phyloP scores from a whole-genome alignment of 2,113 vertebrate genomes.

The Atherinomorus stipes region DNA sequence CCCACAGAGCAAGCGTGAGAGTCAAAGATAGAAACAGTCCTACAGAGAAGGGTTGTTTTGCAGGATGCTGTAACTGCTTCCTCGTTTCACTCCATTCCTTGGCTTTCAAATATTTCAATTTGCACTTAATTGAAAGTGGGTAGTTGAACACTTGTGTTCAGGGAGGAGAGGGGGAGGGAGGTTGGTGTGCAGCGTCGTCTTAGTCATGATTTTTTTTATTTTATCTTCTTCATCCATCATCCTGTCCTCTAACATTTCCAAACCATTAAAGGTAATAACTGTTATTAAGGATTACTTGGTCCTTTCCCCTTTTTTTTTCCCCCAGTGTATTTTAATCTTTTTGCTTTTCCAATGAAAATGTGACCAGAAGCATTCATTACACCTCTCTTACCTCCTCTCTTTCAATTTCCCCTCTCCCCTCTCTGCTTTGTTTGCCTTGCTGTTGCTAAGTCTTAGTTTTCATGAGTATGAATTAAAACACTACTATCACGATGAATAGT shows the following conservation, averaged over 20 bases:
- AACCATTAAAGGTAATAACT: conserved; percentile 16
- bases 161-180: neutral
- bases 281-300: conserved; percentile 7
- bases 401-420: conserved; percentile 2
- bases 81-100: conserved; percentile 56
- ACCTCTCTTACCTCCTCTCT: conserved; percentile 17
- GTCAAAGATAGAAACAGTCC: conserved; percentile 1
- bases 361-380: conserved; percentile 46
- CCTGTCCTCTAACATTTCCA: conserved; percentile 41
- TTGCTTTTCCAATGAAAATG: conserved; percentile 51
- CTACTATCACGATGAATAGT: conserved; percentile 71
- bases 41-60: conserved; percentile 19
- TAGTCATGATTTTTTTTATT: conserved; percentile 39
- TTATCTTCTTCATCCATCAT: conserved; percentile 12
- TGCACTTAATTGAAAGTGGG: conserved; percentile 69
- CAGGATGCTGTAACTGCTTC: conserved; percentile 46
- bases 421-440: conserved; percentile 54
- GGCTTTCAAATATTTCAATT: conserved; percentile 60
- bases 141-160: conserved; percentile 37
- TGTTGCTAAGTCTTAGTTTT: conserved; percentile 61
- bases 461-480: conserved; percentile 67
- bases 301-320: neutral
- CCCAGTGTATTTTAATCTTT: conserved; percentile 13
- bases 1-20: conserved; percentile 5
- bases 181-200: conserved; percentile 51